phyloP scores from a whole-genome alignment of 2,888 invertebrate species.

The Drosophila demipolita region DNA sequence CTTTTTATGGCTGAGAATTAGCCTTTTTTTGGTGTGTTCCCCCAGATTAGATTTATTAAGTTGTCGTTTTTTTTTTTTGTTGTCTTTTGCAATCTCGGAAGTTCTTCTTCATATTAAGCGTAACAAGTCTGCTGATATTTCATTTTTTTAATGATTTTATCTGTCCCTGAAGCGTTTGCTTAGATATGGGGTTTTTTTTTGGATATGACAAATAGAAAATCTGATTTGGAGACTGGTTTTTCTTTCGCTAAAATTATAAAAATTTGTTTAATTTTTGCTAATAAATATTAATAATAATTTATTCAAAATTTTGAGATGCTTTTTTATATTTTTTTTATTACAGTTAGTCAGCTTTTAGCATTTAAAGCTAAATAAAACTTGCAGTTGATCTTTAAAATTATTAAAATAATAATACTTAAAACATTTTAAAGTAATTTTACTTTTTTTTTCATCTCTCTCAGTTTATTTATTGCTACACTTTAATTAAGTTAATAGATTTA shows the following conservation, averaged over 20 bases:
- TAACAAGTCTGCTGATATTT: slow-evolving; percentile 9
- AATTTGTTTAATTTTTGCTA: neutral
- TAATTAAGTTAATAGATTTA: slow-evolving; percentile 21
- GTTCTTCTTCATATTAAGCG: neutral
- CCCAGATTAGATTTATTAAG: slow-evolving; percentile 52
- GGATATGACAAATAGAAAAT: neutral
- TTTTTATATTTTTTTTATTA: neutral
- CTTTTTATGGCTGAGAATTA: slow-evolving; percentile 68
- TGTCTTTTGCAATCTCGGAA: slow-evolving; percentile 18
- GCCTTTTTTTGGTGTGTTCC: slow-evolving; percentile 28
- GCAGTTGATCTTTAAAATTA: neutral
- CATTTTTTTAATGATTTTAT: slow-evolving; percentile 14
- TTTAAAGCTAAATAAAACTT: neutral
- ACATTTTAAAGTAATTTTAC: neutral
- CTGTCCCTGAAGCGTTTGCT: slow-evolving; percentile 1
- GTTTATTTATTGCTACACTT: neutral
- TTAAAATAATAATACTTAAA: neutral
- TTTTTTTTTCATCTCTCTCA: neutral
- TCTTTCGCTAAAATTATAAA: neutral
- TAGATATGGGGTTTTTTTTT: neutral
- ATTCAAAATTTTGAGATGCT: neutral
- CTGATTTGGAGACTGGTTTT: neutral
- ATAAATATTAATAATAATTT: neutral
- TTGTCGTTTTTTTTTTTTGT: slow-evolving; percentile 22
- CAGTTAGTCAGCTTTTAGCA: neutral